phyloP scores from a whole-genome alignment of 2,797 vertebrate species.

The Poecilia gillii region DNA sequence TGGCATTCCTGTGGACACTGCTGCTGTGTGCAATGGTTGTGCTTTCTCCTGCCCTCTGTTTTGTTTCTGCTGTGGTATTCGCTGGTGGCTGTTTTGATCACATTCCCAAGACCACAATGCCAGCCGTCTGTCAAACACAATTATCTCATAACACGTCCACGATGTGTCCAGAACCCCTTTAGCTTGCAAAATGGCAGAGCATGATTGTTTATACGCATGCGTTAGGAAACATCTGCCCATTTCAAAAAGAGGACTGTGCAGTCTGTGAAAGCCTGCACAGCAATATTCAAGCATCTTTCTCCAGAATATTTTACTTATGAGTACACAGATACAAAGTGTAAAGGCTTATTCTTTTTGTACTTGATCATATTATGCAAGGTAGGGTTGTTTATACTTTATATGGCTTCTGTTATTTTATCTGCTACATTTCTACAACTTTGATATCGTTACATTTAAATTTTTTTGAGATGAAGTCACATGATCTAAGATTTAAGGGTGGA shows the following conservation, averaged over 20 bases:
- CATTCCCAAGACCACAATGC: conserved; percentile 70
- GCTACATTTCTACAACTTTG: background rate
- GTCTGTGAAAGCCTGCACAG: conserved; percentile 18
- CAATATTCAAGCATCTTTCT: conserved; percentile 4
- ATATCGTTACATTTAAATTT: background rate
- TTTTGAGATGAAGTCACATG: too few species aligned
- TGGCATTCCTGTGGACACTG: conserved; percentile 40
- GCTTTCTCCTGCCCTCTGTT: conserved; percentile 51
- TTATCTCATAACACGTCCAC: conserved; percentile 65
- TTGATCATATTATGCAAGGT: background rate
- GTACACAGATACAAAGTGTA: background rate
- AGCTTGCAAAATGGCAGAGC: conserved; percentile 48
- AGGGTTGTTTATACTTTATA: background rate
- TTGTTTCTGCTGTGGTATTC: conserved; percentile 45
- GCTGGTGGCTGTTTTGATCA: conserved; percentile 58
- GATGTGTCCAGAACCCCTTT: conserved; percentile 52
- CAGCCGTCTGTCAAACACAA: conserved; percentile 64
- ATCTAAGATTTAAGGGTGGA: background rate
- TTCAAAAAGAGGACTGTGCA: conserved; percentile 33
- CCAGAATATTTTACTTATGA: conserved; percentile 24
- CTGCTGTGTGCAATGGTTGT: conserved; percentile 30
- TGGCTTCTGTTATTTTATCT: background rate
- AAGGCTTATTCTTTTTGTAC: background rate
- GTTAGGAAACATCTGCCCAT: conserved; percentile 36
- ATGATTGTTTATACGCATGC: conserved; percentile 22